Percentiles rank a stretch among this genome's conserved stretches.
Conservation (phyloP, 2,888 invertebrate species). For the Patella pellucida region DNA sequence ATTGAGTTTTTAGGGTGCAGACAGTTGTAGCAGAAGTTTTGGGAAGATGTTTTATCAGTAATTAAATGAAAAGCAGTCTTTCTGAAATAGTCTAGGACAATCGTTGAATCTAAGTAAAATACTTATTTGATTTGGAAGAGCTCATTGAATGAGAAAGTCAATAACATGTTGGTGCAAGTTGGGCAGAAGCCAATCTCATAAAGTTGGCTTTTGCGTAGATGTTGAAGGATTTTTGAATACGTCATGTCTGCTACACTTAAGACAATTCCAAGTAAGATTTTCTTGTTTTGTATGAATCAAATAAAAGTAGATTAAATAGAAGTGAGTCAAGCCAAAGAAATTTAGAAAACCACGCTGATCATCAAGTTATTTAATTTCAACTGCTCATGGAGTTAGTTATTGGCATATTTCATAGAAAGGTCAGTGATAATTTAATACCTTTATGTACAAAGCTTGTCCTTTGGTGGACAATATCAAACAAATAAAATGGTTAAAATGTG, state of each 20-base stretch:
- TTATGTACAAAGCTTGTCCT: slow-evolving; percentile 6
- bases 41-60: background rate
- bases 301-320: too few relatives aligned
- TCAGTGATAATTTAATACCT: background rate
- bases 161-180: background rate
- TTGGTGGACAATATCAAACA: background rate
- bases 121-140: slow-evolving; percentile 1
- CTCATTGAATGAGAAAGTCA: slow-evolving; percentile 6
- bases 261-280: too few relatives aligned
- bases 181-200: background rate
- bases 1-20: too few relatives aligned
- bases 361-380: background rate
- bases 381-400: background rate
- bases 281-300: too few relatives aligned
- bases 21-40: background rate
- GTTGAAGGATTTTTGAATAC: too few relatives aligned
- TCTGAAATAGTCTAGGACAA: background rate
- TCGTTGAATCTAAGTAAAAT: slow-evolving; percentile 5
- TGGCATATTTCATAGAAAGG: background rate
- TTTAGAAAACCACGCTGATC: too few relatives aligned
- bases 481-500: slow-evolving; percentile 1
- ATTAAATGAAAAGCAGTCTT: slow-evolving; percentile 4
- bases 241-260: too few relatives aligned
- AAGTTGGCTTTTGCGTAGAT: background rate
- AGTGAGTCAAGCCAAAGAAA: too few relatives aligned